Conservation (phyloP, 2,888 invertebrate genomes). For the Epinotia nisella region DNA sequence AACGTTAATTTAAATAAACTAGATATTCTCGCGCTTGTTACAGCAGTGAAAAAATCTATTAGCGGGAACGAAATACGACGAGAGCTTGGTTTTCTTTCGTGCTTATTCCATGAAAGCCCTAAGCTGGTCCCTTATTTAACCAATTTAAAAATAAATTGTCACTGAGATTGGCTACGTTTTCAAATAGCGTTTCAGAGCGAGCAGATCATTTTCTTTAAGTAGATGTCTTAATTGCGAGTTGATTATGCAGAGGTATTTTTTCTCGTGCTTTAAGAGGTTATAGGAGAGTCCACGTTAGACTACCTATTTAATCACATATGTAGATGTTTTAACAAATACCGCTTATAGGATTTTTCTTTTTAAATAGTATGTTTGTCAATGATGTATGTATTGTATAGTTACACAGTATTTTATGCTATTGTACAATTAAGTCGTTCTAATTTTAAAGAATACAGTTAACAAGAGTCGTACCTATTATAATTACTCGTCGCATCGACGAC, state of each 20-base stretch:
- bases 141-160: conserved; percentile 19
- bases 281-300: not conserved
- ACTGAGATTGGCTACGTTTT: conserved; percentile 10
- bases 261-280: not conserved
- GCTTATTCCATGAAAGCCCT: conserved; percentile 50
- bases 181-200: conserved; percentile 1
- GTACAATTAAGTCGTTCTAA: conserved; percentile 24
- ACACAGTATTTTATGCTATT: too few relatives aligned
- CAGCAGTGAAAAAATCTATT: conserved; percentile 67
- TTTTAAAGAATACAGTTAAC: conserved; percentile 34
- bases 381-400: too few relatives aligned
- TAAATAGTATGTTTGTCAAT: not conserved
- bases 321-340: not conserved
- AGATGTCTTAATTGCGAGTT: not conserved
- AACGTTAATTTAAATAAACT: conserved; percentile 68
- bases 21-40: conserved; percentile 57
- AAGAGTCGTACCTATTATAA: conserved; percentile 55
- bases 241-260: not conserved
- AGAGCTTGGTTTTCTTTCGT: conserved; percentile 50
- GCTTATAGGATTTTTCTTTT: not conserved
- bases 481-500: conserved; percentile 55
- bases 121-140: conserved; percentile 21
- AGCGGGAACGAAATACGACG: conserved; percentile 56
- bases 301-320: too few relatives aligned
- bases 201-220: conserved; percentile 5